A percentile compares a stretch with the other conserved stretches of the same genome.
These are phyloP conservation scores for Heliconius hermathena DNA, from an alignment of 1,140 invertebrate genomes.

Conservation along the genomic window DNA sequence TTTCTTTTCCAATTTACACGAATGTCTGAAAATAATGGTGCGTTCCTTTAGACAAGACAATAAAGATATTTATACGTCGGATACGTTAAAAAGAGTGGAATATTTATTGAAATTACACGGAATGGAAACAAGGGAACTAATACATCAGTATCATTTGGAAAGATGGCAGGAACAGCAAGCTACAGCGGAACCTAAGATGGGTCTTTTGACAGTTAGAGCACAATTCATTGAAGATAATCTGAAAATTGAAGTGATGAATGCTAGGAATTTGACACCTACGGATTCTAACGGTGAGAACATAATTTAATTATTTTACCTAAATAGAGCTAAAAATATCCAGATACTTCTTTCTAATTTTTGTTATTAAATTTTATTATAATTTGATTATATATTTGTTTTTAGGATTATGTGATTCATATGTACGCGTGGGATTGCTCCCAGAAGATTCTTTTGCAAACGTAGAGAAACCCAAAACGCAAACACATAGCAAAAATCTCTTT, in stretches of 20 bases:
- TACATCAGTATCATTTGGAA: conserved; percentile 92
- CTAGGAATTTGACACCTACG: conserved; percentile 92
- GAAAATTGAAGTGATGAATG: conserved; percentile 92
- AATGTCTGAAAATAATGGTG: conserved; percentile 91
- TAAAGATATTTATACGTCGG: conserved; percentile 77
- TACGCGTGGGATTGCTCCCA: conserved; percentile 92
- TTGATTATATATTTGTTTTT: conserved; percentile 12
- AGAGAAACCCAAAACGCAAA: conserved; percentile 91
- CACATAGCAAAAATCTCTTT: conserved; percentile 95
- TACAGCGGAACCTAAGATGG: conserved; percentile 84
- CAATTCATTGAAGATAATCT: conserved; percentile 84
- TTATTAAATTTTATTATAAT: no score
- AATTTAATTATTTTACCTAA: no score
- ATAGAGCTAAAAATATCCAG: neutral
- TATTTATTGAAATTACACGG: conserved; percentile 90
- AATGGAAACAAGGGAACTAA: conserved; percentile 92
- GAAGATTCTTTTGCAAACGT: conserved; percentile 90
- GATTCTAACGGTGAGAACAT: conserved; percentile 90
- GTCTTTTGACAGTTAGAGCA: conserved; percentile 86
- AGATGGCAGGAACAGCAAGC: conserved; percentile 86
- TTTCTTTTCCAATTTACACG: conserved; percentile 94
- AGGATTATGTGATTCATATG: conserved; percentile 91
- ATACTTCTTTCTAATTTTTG: no score
- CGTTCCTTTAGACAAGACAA: conserved; percentile 92
- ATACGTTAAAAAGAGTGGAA: conserved; percentile 86